Conservation (phyloP, 2,797 vertebrate species). For the Sardinella longiceps region DNA sequence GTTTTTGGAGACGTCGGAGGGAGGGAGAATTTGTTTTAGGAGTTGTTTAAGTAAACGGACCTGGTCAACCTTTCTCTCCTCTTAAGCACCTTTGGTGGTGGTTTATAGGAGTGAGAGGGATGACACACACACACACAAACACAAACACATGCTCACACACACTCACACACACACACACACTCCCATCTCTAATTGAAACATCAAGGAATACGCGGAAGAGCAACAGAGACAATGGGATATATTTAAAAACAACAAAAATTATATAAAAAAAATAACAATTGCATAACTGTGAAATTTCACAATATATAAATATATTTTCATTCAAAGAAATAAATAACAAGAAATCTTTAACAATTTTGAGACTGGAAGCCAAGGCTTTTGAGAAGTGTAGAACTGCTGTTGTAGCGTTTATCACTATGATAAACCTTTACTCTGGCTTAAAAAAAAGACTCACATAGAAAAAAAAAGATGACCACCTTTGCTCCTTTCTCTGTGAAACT, state of each 20-base stretch:
- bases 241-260: conserved; percentile 58
- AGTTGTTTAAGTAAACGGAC: conserved; percentile 7
- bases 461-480: conserved; percentile 57
- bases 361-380: conserved; percentile 70
- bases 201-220: conserved; percentile 25
- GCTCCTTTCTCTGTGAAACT: conserved; percentile 52
- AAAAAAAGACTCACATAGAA: conserved; percentile 46
- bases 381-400: conserved; percentile 64
- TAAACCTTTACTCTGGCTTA: conserved; percentile 60
- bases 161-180: neutral
- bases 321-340: conserved; percentile 84
- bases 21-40: neutral
- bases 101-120: conserved; percentile 29
- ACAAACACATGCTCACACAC: neutral
- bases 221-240: conserved; percentile 40
- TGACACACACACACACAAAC: neutral
- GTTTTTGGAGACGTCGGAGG: neutral
- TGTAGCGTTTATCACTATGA: conserved; percentile 58
- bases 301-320: conserved; percentile 87
- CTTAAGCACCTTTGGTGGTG: conserved; percentile 58
- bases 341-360: conserved; percentile 74
- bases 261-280: conserved; percentile 52
- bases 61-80: conserved; percentile 40
- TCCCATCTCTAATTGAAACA: neutral
- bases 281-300: conserved; percentile 69